phyloP scores from a whole-genome alignment of 2,888 invertebrate species.

The Cantharis nigra region DNA sequence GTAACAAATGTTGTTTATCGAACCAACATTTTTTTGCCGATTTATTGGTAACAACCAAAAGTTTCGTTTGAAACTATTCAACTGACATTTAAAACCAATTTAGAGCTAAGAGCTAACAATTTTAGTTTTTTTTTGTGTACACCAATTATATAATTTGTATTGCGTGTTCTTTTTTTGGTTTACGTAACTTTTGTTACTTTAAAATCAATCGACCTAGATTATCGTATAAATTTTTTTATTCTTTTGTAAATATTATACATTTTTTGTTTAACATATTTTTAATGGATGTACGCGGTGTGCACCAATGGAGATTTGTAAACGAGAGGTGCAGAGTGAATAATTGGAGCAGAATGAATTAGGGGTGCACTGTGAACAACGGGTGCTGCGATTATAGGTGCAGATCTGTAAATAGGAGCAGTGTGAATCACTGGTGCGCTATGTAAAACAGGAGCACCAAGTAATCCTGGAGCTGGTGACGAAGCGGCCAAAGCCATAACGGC shows the following conservation, averaged over 20 bases:
- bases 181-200: neutral
- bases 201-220: neutral
- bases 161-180: neutral
- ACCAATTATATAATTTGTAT: neutral
- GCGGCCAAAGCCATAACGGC: conserved; percentile 58
- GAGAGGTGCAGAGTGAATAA: conserved; percentile 46
- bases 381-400: conserved; percentile 30
- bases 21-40: neutral
- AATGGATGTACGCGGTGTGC: conserved; percentile 21
- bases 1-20: neutral
- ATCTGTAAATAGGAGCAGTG: conserved; percentile 41
- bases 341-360: conserved; percentile 43
- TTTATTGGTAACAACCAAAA: neutral
- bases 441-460: conserved; percentile 31
- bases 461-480: conserved; percentile 37
- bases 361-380: conserved; percentile 39
- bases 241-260: neutral
- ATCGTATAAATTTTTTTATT: neutral
- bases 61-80: neutral
- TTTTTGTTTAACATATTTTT: neutral
- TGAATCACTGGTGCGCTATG: conserved; percentile 40
- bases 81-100: neutral
- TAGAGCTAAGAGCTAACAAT: neutral
- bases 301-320: conserved; percentile 45
- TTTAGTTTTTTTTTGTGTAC: neutral